Base-by-base conservation (phyloP, 2,113 vertebrate species). In the Chamaea fasciata region DNA sequence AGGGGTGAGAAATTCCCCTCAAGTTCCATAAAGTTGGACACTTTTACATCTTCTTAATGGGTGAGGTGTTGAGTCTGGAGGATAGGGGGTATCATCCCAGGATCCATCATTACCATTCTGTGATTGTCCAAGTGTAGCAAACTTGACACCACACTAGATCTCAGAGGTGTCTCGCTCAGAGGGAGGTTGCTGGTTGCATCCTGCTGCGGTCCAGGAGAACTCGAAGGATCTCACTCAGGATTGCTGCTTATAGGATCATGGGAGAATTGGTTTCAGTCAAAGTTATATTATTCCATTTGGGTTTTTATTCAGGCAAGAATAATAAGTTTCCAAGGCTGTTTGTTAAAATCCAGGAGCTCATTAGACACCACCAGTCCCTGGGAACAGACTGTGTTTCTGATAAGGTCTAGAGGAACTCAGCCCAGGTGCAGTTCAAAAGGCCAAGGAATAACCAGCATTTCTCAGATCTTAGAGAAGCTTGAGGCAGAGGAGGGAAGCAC, bases 391-490 rank as follows among this genome's bases (percentile, higher is more conserved):
- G 8, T 16, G 15, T 17, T 74, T 81, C 37, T 59, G 27, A 24
- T 20, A 20, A 59, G 6, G 33, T 59, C 52, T 14, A 13, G 28
- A n/a, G 44, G 22, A 52, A 11, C 20, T 56, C 42, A 65, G 42
- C 27, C 13, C 35, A 23, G 42, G 26, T 23, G 31, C 2, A 13
- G 16, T 24, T 74, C 0, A 0, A 46, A 12, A 30, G n/a, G 7
- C 17, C 0, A 0, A 75, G 28, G 46, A 37, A 28, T 53, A 67
- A 46, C 0, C 0, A 46, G 7, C 16, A 26, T 60, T 68, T 75
- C 39, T 82, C 16, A 18, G 28, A 53, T n/a, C 46, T 10, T 7
- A 53, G 17, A 17, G 19, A 0, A 6, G 20, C 33, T 30, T 53
- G 46, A 60, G 19, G 11, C 2, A 0, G 6, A 33, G 9, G 39